Evolutionary conservation across 1,140 invertebrate genomes (phyloP).

Genomic region (Hormaphis cornu): DNA sequence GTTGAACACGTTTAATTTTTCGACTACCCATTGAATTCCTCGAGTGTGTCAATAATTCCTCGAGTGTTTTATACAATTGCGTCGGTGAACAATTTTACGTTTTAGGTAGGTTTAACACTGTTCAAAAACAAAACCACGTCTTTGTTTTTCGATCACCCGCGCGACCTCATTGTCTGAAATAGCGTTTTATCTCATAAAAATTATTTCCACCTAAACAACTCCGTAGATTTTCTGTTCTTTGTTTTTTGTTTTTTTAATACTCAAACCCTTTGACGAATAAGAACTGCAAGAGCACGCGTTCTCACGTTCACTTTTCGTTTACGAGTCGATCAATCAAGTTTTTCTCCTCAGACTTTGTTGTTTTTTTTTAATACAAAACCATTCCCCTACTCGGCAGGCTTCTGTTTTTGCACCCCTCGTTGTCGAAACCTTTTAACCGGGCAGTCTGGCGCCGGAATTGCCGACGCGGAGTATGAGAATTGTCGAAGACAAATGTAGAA

Average conservation of each 20-base stretch:
- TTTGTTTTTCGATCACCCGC: too few relatives aligned
- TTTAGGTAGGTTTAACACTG: too few relatives aligned
- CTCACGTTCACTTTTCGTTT: neutral
- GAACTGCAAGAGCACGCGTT: neutral
- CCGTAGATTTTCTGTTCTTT: too few relatives aligned
- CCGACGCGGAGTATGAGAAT: neutral
- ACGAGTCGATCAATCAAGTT: slow-evolving; percentile 2
- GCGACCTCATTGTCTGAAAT: too few relatives aligned
- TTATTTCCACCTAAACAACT: too few relatives aligned
- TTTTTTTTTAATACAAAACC: neutral
- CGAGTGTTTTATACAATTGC: too few relatives aligned
- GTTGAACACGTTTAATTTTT: too few relatives aligned
- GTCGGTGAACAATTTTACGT: too few relatives aligned
- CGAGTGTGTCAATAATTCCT: too few relatives aligned
- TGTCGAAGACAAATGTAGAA: neutral
- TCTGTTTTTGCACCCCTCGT: neutral
- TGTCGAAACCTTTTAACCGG: slow-evolving; percentile 17
- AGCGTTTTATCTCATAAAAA: too few relatives aligned
- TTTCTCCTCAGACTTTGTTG: neutral
- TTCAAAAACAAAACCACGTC: too few relatives aligned
- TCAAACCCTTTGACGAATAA: neutral
- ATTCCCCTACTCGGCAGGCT: neutral
- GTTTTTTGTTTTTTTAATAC: neutral
- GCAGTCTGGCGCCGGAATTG: slow-evolving; percentile 9
- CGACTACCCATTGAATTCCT: too few relatives aligned